These are phyloP conservation scores for Papilio protenor DNA, from an alignment of 2,888 invertebrate genomes.

Conservation along the genomic window DNA sequence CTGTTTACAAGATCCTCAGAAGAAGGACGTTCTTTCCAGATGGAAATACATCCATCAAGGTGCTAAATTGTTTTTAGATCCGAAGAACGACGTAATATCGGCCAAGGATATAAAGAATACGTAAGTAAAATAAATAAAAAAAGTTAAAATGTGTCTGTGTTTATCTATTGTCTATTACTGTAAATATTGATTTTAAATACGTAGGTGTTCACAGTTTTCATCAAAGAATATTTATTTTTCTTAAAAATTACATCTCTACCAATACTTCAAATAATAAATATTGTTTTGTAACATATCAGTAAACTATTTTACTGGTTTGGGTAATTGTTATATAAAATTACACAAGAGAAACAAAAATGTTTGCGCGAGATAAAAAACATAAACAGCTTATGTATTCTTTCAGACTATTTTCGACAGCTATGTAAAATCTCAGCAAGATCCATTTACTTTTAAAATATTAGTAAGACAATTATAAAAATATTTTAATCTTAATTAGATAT, in stretches of 20 bases:
- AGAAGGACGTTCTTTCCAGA: slow-evolving; percentile 61
- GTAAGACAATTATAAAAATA: no score
- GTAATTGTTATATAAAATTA: no score
- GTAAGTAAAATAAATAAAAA: slow-evolving; percentile 33
- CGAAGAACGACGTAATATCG: slow-evolving; percentile 52
- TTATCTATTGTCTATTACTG: background rate
- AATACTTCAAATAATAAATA: background rate
- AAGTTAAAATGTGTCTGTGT: background rate
- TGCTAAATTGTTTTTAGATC: slow-evolving; percentile 69
- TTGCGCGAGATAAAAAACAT: no score
- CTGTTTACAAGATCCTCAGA: slow-evolving; percentile 64
- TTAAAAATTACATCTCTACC: background rate
- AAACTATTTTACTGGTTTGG: background rate
- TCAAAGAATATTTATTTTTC: background rate
- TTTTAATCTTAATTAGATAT: no score
- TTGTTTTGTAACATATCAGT: background rate
- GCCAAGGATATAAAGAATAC: slow-evolving; percentile 4
- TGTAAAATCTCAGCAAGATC: no score
- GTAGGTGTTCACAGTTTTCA: background rate
- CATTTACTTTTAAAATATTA: no score
- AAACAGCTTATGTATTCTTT: no score
- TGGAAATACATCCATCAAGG: slow-evolving; percentile 83
- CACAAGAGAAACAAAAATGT: no score
- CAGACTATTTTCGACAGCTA: no score
- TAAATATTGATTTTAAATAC: slow-evolving; percentile 8